These are phyloP conservation scores for Amaurobius ferox DNA, from an alignment of 2,888 invertebrate species.

Conservation along the genomic window DNA sequence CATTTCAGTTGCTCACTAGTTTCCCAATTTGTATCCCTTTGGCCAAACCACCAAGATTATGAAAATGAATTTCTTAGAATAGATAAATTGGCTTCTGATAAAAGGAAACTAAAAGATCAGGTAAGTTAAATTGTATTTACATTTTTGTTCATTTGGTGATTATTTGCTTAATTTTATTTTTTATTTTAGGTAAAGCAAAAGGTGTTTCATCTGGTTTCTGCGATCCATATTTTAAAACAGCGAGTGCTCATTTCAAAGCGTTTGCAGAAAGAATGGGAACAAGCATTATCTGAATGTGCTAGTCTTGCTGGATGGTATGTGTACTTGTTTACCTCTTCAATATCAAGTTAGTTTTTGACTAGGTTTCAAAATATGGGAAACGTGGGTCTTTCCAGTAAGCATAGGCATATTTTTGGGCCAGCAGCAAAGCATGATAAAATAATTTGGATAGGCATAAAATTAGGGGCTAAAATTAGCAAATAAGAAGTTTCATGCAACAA, in stretches of 20 bases:
- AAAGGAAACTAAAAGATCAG: constrained; percentile 46
- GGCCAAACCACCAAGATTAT: constrained; percentile 25
- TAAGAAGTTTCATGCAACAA: too few species aligned
- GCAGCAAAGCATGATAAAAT: too few species aligned
- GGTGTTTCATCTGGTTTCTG: constrained; percentile 24
- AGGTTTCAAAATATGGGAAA: too few species aligned
- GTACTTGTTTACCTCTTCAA: too few species aligned
- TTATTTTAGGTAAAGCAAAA: constrained; percentile 51
- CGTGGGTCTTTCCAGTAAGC: too few species aligned
- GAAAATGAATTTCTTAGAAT: constrained; percentile 38
- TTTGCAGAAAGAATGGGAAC: constrained; percentile 60
- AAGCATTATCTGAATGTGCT: constrained; percentile 44
- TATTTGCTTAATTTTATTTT: not conserved
- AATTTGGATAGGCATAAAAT: too few species aligned
- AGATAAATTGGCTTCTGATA: constrained; percentile 32
- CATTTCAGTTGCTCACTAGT: constrained; percentile 27
- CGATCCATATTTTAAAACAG: constrained; percentile 48
- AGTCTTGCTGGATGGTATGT: constrained; percentile 50
- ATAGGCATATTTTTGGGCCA: too few species aligned
- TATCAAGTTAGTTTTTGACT: too few species aligned
- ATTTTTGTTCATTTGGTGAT: not conserved
- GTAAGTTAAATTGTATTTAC: constrained; percentile 14
- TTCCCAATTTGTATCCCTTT: constrained; percentile 27
- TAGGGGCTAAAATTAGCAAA: too few species aligned
- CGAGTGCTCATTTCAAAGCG: constrained; percentile 40